Conservation (phyloP, 2,797 vertebrate species). For the Cryptoprocta ferox region DNA sequence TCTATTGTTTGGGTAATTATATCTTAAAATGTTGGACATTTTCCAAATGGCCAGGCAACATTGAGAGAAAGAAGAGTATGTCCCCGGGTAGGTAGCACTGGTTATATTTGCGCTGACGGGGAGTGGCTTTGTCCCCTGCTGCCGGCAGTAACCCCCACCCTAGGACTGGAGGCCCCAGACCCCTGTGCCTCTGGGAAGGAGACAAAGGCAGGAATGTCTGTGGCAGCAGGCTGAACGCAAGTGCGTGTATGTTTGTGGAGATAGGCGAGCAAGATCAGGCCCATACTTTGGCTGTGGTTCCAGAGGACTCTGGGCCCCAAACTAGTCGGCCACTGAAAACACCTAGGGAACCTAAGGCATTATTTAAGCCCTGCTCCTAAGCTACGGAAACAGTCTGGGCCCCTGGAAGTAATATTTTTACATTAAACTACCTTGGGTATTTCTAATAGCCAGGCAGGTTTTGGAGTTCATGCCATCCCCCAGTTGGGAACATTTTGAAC, state of each 20-base stretch:
- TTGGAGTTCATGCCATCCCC: neutral
- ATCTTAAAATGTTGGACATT: neutral
- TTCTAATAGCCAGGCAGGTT: neutral
- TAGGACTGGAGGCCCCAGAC: neutral
- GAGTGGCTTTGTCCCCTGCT: neutral
- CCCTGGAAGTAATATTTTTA: neutral
- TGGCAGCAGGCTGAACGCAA: neutral
- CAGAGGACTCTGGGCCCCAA: neutral
- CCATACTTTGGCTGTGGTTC: neutral
- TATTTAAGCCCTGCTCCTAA: neutral
- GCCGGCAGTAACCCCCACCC: too few relatives aligned
- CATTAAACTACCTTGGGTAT: neutral
- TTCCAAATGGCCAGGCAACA: neutral
- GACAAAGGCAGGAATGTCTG: neutral
- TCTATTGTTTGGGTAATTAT: neutral
- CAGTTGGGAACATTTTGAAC: neutral
- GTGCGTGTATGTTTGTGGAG: neutral
- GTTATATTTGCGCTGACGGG: fast-evolving
- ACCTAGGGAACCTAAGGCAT: neutral
- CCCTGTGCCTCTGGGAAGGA: neutral
- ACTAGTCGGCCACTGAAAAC: neutral
- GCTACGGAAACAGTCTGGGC: neutral
- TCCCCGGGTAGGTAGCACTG: neutral
- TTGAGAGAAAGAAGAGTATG: neutral
- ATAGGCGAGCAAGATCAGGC: neutral